Base-by-base conservation (phyloP, 2,888 invertebrate genomes). In the Cheiracanthium punctorium region DNA sequence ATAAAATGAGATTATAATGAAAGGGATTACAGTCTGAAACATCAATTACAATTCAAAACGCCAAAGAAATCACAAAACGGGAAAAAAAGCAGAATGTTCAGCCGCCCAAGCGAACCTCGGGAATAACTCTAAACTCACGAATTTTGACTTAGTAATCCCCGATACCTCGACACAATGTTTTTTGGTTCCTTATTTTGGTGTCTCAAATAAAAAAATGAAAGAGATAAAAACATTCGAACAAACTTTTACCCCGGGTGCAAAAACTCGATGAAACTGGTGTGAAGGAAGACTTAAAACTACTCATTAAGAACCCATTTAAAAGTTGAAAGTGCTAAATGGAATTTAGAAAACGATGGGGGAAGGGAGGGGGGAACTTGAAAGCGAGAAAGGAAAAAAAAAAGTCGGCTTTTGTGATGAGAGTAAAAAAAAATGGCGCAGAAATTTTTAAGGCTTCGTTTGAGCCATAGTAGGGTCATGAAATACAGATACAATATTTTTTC, bases 271-370 rank as follows among this genome's bases (percentile, higher is more conserved):
- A 28, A 33, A 69, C 20, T 64, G 33, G 20, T 43, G 71, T 71
- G 43, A 71, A 69, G n/a, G 84, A 84, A 84, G 84, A 84, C 84
- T 84, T 84, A 84, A 84, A 84, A 84, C 72, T 84, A 65, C 67
- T 84, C 84, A 84, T 84, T 84, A 84, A 73, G 84, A 84, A 73
- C 58, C 77, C 84, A 84, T 84, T 84, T 84, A 84, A 82, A 76
- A 79, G 84, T 79, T 79, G 84, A 84, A 79, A 84, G 77, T 52
- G 84, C 84, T 84, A 84, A 84, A 84, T 84, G 84, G 77, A 84
- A 84, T 79, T 84, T 48, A 70, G 65, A 52, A 82, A 73, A 69
- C n/a, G 24, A 17, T 24, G 24, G 58, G 58, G 24, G 24, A 24
- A 17, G 17, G 17, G 14, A 8, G 37, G 5, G 37, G n/a, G n/a